Base-by-base conservation (phyloP, 1,140 invertebrate genomes). In the Lanistes nyassanus region DNA sequence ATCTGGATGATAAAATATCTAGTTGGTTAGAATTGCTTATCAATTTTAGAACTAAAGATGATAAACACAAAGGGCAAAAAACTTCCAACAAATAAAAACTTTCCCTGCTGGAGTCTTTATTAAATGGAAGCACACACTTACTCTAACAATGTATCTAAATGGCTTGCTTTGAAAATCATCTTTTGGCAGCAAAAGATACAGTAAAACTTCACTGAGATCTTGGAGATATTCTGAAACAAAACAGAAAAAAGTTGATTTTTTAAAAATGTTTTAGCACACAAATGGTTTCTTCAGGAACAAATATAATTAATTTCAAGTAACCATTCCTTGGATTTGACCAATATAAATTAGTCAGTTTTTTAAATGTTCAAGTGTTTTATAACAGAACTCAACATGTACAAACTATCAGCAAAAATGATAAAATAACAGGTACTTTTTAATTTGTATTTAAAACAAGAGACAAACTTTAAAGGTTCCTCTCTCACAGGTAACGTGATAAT, bases 81-180 rank as follows among this genome's bases (percentile, higher is more conserved):
- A 21, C 3, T 23, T 36, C 3, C 19, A n/a, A 74, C 19, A n/a
- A n/a, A 64, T 21, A 21, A 6, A 39, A 3, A 74, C 31, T 21
- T 65, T 62, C 37, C 16, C 6, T 36, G 7, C 23, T 68, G 21
- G 13, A 23, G 21, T 58, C 11, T 31, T 21, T 82, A 78, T 79
- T 84, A 84, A 55, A 76, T 37, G 21, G 82, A 64, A 69, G 23
- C 36, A 19, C 36, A 75, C 58, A 82, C 86, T 82, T 83, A 90
- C 88, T 78, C 89, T 85, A 68, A 87, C 89, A 69, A 97, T 91
- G 83, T 93, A 92, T 80, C 94, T 91, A 60, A 96, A 91, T 39
- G 95, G 92, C 83, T 94, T 92, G 88, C 95, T 97, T 77, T 94
- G 92, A 89, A 97, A 97, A 86, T 96, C 95, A 82, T 94, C 93